These are phyloP conservation scores for Pantherophis guttatus DNA, from an alignment of 2,113 vertebrate genomes.

Conservation along the genomic window DNA sequence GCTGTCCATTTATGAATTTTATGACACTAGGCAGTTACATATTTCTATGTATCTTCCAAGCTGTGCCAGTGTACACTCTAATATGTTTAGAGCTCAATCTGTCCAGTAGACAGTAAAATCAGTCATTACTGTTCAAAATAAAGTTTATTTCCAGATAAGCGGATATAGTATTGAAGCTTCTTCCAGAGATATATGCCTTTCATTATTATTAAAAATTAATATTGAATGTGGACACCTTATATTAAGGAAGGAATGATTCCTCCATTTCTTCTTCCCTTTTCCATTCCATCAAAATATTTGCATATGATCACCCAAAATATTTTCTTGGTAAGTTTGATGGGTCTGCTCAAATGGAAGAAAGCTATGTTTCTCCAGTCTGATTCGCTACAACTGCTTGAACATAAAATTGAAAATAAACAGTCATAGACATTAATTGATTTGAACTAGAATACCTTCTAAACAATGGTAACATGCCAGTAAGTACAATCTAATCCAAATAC, in stretches of 20 bases:
- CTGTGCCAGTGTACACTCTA: not conserved
- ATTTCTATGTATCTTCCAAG: not conserved
- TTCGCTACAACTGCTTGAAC: not conserved
- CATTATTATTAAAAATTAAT: not conserved
- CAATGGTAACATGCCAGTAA: not conserved
- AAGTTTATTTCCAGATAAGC: not conserved
- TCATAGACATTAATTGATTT: not conserved
- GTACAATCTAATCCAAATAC: not conserved
- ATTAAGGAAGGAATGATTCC: not conserved
- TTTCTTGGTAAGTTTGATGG: not conserved
- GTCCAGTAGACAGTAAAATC: not conserved
- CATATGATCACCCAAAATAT: not conserved
- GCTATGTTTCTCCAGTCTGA: not conserved
- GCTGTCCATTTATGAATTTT: conserved; percentile 10
- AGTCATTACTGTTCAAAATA: not conserved
- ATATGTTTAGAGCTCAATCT: not conserved
- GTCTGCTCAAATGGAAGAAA: not conserved
- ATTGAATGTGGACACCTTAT: not conserved
- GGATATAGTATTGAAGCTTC: not conserved
- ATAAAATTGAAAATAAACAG: not conserved
- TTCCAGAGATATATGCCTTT: not conserved
- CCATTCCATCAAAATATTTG: not conserved
- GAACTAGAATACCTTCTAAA: not conserved
- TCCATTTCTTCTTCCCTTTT: not conserved
- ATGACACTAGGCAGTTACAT: not conserved